phyloP scores from a whole-genome alignment of 2,888 invertebrate genomes.

The Trichopria drosophilae region DNA sequence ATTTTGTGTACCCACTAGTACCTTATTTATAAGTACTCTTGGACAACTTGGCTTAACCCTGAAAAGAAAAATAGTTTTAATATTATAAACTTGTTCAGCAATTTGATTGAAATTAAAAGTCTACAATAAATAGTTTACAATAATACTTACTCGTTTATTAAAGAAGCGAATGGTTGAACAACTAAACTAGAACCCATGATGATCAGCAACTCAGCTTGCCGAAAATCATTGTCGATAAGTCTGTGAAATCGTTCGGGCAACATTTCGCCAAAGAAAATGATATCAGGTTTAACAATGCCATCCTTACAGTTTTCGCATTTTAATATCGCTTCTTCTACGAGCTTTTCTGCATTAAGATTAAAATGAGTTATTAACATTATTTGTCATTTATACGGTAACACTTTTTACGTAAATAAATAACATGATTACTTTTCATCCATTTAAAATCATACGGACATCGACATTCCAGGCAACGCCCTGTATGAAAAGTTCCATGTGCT shows the following conservation, averaged over 20 bases:
- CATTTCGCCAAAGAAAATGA: slow-evolving; percentile 93
- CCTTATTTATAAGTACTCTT: slow-evolving; percentile 84
- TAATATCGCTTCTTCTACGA: slow-evolving; percentile 74
- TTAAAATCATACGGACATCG: slow-evolving; percentile 71
- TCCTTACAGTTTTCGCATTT: slow-evolving; percentile 73
- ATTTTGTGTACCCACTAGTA: slow-evolving; percentile 61
- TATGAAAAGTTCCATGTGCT: slow-evolving; percentile 92
- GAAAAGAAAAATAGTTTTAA: slow-evolving; percentile 27
- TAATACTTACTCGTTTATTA: slow-evolving; percentile 51
- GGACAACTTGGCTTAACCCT: slow-evolving; percentile 75
- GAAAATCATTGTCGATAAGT: slow-evolving; percentile 74
- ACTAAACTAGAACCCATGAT: slow-evolving; percentile 93
- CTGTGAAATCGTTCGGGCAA: slow-evolving; percentile 78
- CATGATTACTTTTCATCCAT: slow-evolving; percentile 79
- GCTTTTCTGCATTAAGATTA: slow-evolving; percentile 65
- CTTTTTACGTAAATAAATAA: slow-evolving; percentile 2
- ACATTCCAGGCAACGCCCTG: slow-evolving; percentile 83
- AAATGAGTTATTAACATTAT: neutral
- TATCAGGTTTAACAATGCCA: slow-evolving; percentile 89
- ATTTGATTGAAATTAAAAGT: neutral
- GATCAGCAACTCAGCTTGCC: slow-evolving; percentile 85
- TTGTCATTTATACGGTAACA: slow-evolving; percentile 5
- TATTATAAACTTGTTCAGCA: neutral
- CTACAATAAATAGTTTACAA: slow-evolving; percentile 5
- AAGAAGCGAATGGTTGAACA: slow-evolving; percentile 92